Base-by-base conservation (phyloP, 2,113 vertebrate species). In the Bufo gargarizans region DNA sequence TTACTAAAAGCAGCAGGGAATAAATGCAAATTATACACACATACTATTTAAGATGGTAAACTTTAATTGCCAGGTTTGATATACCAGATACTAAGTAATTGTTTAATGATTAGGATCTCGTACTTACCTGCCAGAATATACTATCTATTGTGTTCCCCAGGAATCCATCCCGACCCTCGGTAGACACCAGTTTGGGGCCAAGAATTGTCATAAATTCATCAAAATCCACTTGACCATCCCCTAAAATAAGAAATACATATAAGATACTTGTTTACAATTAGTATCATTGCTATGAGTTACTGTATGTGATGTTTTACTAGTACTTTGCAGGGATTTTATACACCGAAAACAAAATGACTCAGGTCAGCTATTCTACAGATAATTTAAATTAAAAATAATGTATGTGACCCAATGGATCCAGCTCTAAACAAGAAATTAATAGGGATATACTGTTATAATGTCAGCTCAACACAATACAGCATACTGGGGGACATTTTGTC, bases 191-290 rank as follows among this genome's bases (percentile, higher is more conserved):
- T 88, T 99, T 99, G 43, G 98, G 98, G 69, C 98, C 98, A 65
- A 99, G 96, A 91, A 99, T 99, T 19, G 98, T 99, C 98, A 99
- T 99, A 92, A 99, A 99, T 92, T 99, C 98, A 43, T 99, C 97
- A 87, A 99, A 99, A 91, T 99, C 97, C 79, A 99, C 98, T 90
- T 99, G 98, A 82, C 98, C 98, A 8, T 99, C 98, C 89, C 98
- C 98, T 99, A 93, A 8, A 93, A 93, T 0, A 89, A 93, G 82
- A 90, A 89, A 77, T 53, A 77, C 69, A 91, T 72, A 74, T 56
- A 49, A 50, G 20, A 33, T 69, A 10, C 19, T 76, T 3, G 33
- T 33, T 0, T 33, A 33, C 33, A 33, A 33, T 33, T 33, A 33
- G 33, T 33, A 33, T 33, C 33, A 33, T 33, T 33, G 33, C 33